Conservation (phyloP, 2,888 invertebrate species). For the Euphydryas editha region DNA sequence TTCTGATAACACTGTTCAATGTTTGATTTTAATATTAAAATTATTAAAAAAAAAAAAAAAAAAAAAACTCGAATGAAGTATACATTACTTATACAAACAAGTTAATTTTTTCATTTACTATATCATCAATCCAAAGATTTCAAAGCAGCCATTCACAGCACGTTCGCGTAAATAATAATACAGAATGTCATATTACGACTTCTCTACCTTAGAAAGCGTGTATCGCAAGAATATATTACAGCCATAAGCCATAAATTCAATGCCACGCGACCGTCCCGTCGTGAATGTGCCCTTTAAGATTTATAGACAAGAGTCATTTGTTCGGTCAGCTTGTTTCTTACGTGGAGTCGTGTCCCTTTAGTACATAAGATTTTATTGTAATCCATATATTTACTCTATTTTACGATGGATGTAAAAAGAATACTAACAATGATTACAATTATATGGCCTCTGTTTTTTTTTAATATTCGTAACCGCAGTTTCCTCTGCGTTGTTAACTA, state of each 20-base stretch:
- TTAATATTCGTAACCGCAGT: not conserved
- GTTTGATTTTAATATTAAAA: too few species aligned
- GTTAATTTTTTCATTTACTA: too few species aligned
- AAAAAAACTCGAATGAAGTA: too few species aligned
- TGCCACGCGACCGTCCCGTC: not conserved
- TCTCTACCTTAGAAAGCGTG: not conserved
- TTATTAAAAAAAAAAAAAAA: too few species aligned
- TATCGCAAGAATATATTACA: not conserved
- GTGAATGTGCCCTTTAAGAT: not conserved
- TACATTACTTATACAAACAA: too few species aligned
- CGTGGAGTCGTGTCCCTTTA: conserved; percentile 14
- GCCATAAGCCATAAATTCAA: not conserved
- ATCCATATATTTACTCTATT: conserved; percentile 15
- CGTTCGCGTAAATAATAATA: too few species aligned
- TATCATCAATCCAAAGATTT: too few species aligned
- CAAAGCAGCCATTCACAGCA: too few species aligned
- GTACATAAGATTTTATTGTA: conserved; percentile 24
- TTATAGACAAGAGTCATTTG: not conserved
- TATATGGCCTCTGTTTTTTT: not conserved
- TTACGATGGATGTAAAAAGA: conserved; percentile 25
- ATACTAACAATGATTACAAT: not conserved
- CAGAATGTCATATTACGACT: not conserved
- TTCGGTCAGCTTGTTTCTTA: not conserved
- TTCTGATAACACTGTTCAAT: not conserved
- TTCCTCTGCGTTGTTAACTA: not conserved